Percentiles rank a stretch among this genome's conserved stretches.
phyloP scores from a whole-genome alignment of 1,140 invertebrate species.

The Eumaeus atala region DNA sequence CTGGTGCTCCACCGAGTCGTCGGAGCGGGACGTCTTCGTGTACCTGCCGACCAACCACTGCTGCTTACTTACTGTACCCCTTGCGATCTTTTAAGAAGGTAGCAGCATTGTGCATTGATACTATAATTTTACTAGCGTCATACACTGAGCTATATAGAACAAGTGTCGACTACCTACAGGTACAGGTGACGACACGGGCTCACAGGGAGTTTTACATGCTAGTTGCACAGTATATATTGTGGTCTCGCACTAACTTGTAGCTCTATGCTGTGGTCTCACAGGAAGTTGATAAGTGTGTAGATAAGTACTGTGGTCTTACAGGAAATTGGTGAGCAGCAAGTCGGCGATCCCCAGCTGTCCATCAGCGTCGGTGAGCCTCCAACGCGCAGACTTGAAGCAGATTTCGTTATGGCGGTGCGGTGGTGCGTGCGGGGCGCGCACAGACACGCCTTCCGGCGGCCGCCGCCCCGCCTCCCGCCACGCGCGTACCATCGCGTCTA shows the following conservation, averaged over 20 bases:
- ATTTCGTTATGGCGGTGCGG: constrained; percentile 95
- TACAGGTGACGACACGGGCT: too few species aligned
- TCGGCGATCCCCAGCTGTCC: constrained; percentile 98
- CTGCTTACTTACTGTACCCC: background rate
- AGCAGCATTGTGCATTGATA: too few species aligned
- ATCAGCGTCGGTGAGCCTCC: constrained; percentile 97
- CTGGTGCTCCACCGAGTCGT: constrained; percentile 97
- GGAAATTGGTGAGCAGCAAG: constrained; percentile 95
- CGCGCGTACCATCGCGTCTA: constrained; percentile 87
- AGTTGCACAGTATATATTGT: too few species aligned
- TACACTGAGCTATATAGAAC: too few species aligned
- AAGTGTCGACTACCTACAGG: too few species aligned
- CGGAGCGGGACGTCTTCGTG: constrained; percentile 96
- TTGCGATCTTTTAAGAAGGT: too few species aligned
- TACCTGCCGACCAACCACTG: constrained; percentile 76
- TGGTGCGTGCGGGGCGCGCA: constrained; percentile 77
- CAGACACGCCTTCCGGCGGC: constrained; percentile 76
- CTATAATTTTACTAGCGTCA: too few species aligned
- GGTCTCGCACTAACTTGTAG: too few species aligned
- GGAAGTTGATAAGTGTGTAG: background rate
- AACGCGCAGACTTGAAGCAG: constrained; percentile 98
- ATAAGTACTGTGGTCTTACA: constrained; percentile 70
- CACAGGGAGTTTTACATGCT: too few species aligned
- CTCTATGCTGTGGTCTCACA: too few species aligned
- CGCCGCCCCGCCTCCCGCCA: constrained; percentile 53